Evolutionary conservation across 2,888 invertebrate species (phyloP).

Genomic region (Ecliptopera silaceata): DNA sequence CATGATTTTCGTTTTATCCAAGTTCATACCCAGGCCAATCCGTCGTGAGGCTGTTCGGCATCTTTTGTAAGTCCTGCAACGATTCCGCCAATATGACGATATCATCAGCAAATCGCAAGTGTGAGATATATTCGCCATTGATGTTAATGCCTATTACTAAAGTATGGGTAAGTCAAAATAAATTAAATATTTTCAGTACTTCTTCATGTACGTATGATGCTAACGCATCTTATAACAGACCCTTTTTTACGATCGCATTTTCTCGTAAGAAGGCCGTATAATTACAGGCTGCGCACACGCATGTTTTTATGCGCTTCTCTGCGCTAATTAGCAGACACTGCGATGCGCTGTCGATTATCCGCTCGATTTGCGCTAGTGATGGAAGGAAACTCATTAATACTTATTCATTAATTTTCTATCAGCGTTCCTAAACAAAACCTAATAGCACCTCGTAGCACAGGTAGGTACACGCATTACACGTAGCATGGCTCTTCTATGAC

Average conservation of each 20-base stretch:
- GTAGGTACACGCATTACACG: no score
- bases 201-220: not conserved
- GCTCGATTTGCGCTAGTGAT: conserved; percentile 24
- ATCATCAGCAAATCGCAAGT: no score
- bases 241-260: not conserved
- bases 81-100: no score
- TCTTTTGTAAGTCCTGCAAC: no score
- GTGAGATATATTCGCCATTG: no score
- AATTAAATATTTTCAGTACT: no score
- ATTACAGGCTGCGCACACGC: conserved; percentile 1
- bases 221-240: not conserved
- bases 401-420: not conserved
- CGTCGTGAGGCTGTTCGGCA: no score
- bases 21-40: no score
- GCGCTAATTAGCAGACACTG: conserved; percentile 22
- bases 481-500: no score
- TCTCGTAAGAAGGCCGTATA: not conserved
- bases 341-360: conserved; percentile 29
- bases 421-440: not conserved
- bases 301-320: conserved; percentile 8
- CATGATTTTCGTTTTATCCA: no score
- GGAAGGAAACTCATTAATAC: conserved; percentile 5
- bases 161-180: no score
- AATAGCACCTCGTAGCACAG: not conserved
- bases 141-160: no score